Base-by-base conservation (phyloP, 2,113 vertebrate genomes). In the Pheucticus melanocephalus region DNA sequence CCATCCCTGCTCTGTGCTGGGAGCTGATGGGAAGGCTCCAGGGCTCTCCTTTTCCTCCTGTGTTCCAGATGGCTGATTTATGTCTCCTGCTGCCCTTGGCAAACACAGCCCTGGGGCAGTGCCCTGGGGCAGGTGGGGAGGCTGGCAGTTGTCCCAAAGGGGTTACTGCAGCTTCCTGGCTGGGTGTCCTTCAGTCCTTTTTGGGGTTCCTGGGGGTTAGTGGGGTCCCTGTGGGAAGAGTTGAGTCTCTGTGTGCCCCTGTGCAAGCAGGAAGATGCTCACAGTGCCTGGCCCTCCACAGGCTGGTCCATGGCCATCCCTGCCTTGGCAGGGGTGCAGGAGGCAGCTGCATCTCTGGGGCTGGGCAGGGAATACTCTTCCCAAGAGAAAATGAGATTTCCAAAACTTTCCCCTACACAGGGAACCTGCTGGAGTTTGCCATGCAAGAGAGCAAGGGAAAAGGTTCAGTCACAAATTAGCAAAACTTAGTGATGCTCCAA, bases 281-380 rank as follows among this genome's bases (percentile, higher is more conserved):
- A 0, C 72, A 3, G 5, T 22, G 75, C 51, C 75, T n/a, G 80
- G 30, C 53, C 8, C 16, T 22, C 28, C 5, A 1, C 44, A 40
- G 48, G 31, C 37, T 0, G 0, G 4, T 11, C 71, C 5, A 0
- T 21, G 37, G 23, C 77, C 71, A 39, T 68, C 63, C 10, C 48
- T 37, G 42, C 42, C 21, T 33, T 63, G 27, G 11, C 51, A 45
- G 19, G 60, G 6, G 12, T 44, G 64, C 63, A 56, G 82, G 60
- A 54, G 27, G 54, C 44, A 78, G 88, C 79, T 75, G n/a, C 47
- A 2, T 13, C 0, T 1, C 4, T 54, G 23, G 45, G 45, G 23
- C 40, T 93, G 73, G 28, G 30, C 39, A 35, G 39, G 18, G 47
- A 70, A 75, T 59, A 25, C 23, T 63, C 45, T 50, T 75, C 54